A percentile compares a stretch with the other conserved stretches of the same genome.
Evolutionary conservation across 1,140 invertebrate species (phyloP).

Genomic region (Drosophila kepulauana): DNA sequence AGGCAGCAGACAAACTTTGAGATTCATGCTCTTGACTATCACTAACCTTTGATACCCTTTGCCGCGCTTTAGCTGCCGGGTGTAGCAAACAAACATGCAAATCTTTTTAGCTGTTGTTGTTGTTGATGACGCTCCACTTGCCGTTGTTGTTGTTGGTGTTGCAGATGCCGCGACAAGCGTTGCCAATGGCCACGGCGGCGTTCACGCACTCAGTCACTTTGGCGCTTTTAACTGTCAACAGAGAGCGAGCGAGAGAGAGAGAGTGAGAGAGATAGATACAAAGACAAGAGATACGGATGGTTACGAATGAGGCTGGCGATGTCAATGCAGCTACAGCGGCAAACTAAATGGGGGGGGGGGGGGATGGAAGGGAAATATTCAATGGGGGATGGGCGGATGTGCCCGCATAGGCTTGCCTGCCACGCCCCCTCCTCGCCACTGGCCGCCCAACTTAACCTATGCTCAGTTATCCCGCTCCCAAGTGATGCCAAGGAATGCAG

Average conservation of each 20-base stretch:
- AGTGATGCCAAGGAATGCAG: background rate
- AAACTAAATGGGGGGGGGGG: background rate
- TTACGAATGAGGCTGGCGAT: background rate
- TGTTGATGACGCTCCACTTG: conserved; percentile 1
- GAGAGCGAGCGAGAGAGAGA: background rate
- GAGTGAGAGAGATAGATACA: conserved; percentile 11
- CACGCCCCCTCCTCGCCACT: background rate
- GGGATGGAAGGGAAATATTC: background rate
- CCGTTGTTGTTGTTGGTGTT: conserved; percentile 51
- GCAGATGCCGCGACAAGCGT: conserved; percentile 56
- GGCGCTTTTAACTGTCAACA: conserved; percentile 74
- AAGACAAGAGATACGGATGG: conserved; percentile 12
- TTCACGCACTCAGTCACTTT: conserved; percentile 76
- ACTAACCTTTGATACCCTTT: no score
- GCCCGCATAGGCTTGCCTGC: background rate
- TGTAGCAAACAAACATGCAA: conserved; percentile 52
- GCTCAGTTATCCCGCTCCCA: background rate
- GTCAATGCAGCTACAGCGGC: no score
- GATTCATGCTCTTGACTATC: no score
- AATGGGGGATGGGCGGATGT: background rate
- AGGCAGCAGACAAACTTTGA: no score
- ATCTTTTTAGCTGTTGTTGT: conserved; percentile 65
- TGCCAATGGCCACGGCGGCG: conserved; percentile 31
- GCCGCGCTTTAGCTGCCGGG: background rate
- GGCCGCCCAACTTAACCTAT: background rate